phyloP scores from a whole-genome alignment of 2,888 invertebrate species.

The Brenthis daphne region DNA sequence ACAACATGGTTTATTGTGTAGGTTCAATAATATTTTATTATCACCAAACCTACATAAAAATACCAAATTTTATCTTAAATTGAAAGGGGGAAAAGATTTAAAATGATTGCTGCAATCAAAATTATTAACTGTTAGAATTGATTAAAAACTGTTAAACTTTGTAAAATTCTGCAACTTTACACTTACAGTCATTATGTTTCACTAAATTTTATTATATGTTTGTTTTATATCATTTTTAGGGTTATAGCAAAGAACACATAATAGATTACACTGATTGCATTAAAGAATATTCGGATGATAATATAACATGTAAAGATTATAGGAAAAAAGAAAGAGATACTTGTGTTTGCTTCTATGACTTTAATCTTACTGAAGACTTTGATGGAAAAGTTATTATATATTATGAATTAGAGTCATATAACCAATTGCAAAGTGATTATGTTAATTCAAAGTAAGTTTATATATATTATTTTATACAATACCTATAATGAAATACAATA shows the following conservation, averaged over 20 bases:
- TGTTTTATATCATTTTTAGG: conserved; percentile 3
- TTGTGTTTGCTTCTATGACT: conserved; percentile 12
- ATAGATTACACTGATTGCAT: conserved; percentile 28
- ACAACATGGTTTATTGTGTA: too few relatives aligned
- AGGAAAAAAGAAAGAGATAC: neutral
- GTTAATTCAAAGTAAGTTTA: conserved; percentile 33
- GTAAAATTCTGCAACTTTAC: too few relatives aligned
- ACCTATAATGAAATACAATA: neutral
- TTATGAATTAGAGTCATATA: conserved; percentile 34
- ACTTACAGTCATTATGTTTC: too few relatives aligned
- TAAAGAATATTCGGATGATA: neutral
- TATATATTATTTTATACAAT: neutral
- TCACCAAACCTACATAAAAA: too few relatives aligned
- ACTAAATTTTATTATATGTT: neutral
- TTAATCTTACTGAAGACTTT: conserved; percentile 23
- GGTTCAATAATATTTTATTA: too few relatives aligned
- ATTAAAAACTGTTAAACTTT: too few relatives aligned
- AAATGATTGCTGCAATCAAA: too few relatives aligned
- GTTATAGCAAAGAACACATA: conserved; percentile 8
- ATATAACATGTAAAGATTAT: conserved; percentile 8
- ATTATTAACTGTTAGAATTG: too few relatives aligned
- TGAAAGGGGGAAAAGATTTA: too few relatives aligned
- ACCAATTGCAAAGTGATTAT: conserved; percentile 31
- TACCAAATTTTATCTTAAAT: too few relatives aligned
- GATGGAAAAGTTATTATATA: conserved; percentile 32